A percentile compares a stretch with the other conserved stretches of the same genome.
These are phyloP conservation scores for Heliornis fulica DNA, from an alignment of 2,113 vertebrate species.

Conservation along the genomic window DNA sequence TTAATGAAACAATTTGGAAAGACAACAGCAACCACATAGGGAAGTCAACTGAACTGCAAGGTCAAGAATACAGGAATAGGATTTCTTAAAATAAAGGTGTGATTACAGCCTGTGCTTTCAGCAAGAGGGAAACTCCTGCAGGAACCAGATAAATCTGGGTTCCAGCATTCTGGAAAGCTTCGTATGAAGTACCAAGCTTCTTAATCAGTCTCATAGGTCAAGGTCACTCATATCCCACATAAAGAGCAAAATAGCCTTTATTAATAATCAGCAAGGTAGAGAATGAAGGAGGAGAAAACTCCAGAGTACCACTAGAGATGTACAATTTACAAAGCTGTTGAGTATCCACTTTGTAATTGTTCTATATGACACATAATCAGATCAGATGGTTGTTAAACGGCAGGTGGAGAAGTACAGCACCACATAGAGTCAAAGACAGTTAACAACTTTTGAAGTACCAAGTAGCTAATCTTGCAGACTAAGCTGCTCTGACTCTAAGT, in stretches of 20 bases:
- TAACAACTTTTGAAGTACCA: neutral
- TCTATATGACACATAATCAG: neutral
- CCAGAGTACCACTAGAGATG: neutral
- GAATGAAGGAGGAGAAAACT: neutral
- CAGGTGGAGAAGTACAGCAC: neutral
- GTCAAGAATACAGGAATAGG: neutral
- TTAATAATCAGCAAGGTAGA: neutral
- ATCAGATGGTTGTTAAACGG: neutral
- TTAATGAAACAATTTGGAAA: neutral
- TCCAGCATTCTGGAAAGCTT: neutral
- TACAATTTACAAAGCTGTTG: fast-evolving
- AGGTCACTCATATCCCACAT: neutral
- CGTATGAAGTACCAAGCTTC: neutral
- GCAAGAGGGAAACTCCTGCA: neutral
- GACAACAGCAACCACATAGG: neutral
- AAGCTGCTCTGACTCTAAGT: neutral
- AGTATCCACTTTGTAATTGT: neutral
- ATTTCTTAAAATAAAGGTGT: neutral
- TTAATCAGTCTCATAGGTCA: neutral
- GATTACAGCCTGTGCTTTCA: neutral
- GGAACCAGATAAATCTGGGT: neutral
- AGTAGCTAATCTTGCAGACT: neutral
- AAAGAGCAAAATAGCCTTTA: neutral
- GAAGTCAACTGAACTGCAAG: neutral
- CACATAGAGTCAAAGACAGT: neutral